Evolutionary conservation across 1,140 invertebrate species (phyloP).

Genomic region (Probaryconus sp.): DNA sequence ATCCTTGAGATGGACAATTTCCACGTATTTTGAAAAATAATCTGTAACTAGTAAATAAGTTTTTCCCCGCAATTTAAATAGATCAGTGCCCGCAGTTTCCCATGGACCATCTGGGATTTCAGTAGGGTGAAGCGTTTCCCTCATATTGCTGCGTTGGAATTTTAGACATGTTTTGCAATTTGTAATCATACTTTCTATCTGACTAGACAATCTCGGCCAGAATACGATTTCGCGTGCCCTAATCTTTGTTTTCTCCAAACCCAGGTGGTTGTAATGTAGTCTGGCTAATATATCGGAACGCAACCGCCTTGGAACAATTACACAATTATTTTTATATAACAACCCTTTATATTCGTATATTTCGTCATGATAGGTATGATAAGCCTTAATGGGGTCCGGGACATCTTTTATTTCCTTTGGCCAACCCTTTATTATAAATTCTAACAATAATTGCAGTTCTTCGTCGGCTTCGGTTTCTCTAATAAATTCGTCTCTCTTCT

Average conservation of each 20-base stretch:
- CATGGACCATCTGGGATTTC: conserved; percentile 63
- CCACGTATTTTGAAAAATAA: conserved; percentile 68
- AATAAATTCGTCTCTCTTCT: conserved; percentile 16
- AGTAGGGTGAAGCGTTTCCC: conserved; percentile 62
- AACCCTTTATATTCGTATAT: conserved; percentile 43
- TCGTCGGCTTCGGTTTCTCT: conserved; percentile 5
- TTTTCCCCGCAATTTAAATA: conserved; percentile 63
- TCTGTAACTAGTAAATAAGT: conserved; percentile 65
- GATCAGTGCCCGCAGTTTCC: conserved; percentile 61
- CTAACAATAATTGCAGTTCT: conserved; percentile 15
- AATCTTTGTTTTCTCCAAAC: conserved; percentile 58
- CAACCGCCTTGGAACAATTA: conserved; percentile 18
- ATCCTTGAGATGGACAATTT: conserved; percentile 38
- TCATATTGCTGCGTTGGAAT: conserved; percentile 46
- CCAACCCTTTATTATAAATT: conserved; percentile 17
- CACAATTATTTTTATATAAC: conserved; percentile 22
- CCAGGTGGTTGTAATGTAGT: conserved; percentile 62
- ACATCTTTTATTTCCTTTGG: conserved; percentile 41
- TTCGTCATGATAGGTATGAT: conserved; percentile 21
- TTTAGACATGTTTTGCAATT: conserved; percentile 53
- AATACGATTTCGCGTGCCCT: conserved; percentile 58
- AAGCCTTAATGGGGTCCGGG: conserved; percentile 29
- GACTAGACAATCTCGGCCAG: conserved; percentile 61
- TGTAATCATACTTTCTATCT: conserved; percentile 48
- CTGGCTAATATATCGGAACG: conserved; percentile 7